These are phyloP conservation scores for Drosophila helvetica DNA, from an alignment of 2,888 invertebrate genomes.

Conservation along the genomic window DNA sequence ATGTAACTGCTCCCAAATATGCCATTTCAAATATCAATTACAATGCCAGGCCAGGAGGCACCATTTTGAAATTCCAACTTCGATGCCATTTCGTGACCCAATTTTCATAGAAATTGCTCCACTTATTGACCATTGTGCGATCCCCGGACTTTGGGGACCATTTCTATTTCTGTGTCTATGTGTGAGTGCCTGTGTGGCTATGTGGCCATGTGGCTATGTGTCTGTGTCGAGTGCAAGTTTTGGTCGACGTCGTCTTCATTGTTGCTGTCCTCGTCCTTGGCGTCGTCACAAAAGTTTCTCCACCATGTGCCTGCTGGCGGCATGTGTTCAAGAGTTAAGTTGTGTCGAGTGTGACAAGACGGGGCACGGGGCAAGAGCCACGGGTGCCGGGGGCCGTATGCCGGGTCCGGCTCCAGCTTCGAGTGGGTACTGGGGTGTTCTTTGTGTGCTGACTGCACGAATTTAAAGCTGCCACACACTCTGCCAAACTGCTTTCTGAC, in stretches of 20 bases:
- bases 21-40: conserved; percentile 42
- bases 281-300: conserved; percentile 70
- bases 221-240: conserved; percentile 64
- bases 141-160: conserved; percentile 56
- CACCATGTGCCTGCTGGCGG: conserved; percentile 76
- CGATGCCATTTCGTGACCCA: conserved; percentile 37
- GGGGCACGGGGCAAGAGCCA: conserved; percentile 1
- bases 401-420: neutral
- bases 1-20: conserved; percentile 11
- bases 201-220: conserved; percentile 30
- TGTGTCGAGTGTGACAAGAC: conserved; percentile 61
- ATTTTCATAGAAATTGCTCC: conserved; percentile 47
- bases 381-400: neutral
- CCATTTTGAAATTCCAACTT: conserved; percentile 38
- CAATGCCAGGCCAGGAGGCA: neutral
- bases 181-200: conserved; percentile 1
- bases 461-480: conserved; percentile 75
- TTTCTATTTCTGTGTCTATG: conserved; percentile 24
- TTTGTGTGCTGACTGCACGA: conserved; percentile 66
- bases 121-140: conserved; percentile 66
- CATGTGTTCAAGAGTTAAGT: conserved; percentile 79
- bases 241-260: conserved; percentile 75
- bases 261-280: conserved; percentile 54
- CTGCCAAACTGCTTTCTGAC: conserved; percentile 72
- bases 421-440: conserved; percentile 37